Evolutionary conservation across 30 jellyfish, hydroid and myxozoan species (phyloP).

Genomic region (Euphysa ruthae): DNA sequence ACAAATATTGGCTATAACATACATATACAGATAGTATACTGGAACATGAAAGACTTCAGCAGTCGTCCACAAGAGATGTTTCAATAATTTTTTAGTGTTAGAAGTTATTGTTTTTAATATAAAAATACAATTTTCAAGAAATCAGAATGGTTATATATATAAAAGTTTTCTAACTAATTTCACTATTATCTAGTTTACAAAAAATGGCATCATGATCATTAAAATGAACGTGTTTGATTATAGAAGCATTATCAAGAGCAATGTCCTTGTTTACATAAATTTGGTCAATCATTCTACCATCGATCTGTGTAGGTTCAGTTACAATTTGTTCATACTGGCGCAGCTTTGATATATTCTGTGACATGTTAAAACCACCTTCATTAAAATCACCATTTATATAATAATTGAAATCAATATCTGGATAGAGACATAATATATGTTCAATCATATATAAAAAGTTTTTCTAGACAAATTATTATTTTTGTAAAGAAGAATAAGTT

Average conservation of each 20-base stretch:
- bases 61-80: no score
- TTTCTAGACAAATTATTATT: neutral
- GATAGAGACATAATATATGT: neutral
- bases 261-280: slow-evolving; percentile 1
- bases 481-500: neutral
- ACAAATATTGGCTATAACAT: no score
- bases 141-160: no score
- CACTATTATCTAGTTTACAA: no score
- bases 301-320: slow-evolving; percentile 4
- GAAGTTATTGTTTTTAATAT: no score
- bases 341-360: neutral
- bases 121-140: no score
- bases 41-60: no score
- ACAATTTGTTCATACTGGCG: neutral
- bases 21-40: no score
- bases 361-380: neutral
- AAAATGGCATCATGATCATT: neutral
- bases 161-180: no score
- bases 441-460: neutral
- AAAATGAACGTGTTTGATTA: neutral
- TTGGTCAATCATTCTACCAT: slow-evolving; percentile 6
- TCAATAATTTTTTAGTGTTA: no score
- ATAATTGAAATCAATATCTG: slow-evolving; percentile 8
- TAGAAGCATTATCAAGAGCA: neutral
- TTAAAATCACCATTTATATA: slow-evolving; percentile 3